Evolutionary conservation across 2,113 vertebrate genomes (phyloP).

Genomic region (Nesoenas mayeri): DNA sequence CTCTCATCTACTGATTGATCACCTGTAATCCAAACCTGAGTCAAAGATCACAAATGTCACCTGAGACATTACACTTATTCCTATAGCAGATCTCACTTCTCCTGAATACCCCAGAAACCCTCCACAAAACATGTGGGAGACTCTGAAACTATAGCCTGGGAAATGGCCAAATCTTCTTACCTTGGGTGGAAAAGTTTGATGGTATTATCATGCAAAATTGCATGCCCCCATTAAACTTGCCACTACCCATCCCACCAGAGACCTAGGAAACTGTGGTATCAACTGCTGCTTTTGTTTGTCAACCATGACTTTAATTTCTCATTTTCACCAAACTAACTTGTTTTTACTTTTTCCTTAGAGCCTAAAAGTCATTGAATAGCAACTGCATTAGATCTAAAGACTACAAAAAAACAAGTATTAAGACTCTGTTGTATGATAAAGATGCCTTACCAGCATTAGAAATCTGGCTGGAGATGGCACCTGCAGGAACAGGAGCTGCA

Average conservation of each 20-base stretch:
- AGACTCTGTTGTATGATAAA: background rate
- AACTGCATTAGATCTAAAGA: background rate
- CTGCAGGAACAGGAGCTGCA: background rate
- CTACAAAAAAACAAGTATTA: background rate
- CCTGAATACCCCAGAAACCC: background rate
- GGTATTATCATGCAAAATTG: background rate
- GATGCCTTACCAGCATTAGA: background rate
- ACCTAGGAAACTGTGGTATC: background rate
- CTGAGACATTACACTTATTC: background rate
- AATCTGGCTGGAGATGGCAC: background rate
- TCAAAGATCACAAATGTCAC: background rate
- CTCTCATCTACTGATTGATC: background rate
- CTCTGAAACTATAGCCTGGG: background rate
- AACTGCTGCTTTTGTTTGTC: background rate
- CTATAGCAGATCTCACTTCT: background rate
- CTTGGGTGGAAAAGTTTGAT: background rate
- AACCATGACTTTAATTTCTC: background rate
- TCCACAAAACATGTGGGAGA: background rate
- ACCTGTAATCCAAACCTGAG: background rate
- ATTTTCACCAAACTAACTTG: background rate
- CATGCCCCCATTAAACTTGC: background rate
- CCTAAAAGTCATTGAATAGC: background rate
- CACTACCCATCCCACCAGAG: background rate
- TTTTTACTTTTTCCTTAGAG: background rate
- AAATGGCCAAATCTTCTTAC: background rate